These are phyloP conservation scores for Esperia sulphurella DNA, from an alignment of 2,888 invertebrate species.

Conservation along the genomic window DNA sequence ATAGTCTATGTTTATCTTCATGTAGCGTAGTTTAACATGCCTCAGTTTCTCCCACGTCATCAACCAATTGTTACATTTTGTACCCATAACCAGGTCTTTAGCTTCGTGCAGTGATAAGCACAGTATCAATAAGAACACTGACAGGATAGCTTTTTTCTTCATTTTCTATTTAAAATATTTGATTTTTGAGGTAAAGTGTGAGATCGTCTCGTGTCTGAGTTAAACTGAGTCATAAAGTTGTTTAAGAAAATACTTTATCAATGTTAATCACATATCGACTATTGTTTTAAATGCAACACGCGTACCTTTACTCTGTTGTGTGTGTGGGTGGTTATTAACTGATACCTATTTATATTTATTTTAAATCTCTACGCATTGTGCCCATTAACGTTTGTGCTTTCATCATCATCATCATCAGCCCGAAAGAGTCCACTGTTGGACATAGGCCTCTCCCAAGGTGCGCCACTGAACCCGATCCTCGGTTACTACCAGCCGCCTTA, in stretches of 20 bases:
- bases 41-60: slow-evolving; percentile 60
- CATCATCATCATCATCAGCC: no score
- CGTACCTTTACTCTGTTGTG: background rate
- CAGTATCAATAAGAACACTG: slow-evolving; percentile 38
- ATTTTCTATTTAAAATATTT: slow-evolving; percentile 38
- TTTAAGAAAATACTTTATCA: slow-evolving; percentile 36
- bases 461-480: no score
- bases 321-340: no score
- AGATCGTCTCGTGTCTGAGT: slow-evolving; percentile 2
- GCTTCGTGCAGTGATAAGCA: slow-evolving; percentile 41
- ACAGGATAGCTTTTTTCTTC: slow-evolving; percentile 35
- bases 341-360: no score
- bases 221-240: slow-evolving; percentile 24
- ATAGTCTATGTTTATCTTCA: slow-evolving; percentile 61
- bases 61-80: slow-evolving; percentile 57
- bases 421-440: no score
- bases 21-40: slow-evolving; percentile 41
- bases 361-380: no score
- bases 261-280: no score
- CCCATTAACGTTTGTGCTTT: no score
- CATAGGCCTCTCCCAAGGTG: no score
- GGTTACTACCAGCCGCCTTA: no score
- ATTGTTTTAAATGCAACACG: background rate
- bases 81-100: slow-evolving; percentile 58
- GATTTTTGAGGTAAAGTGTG: slow-evolving; percentile 38